phyloP scores from a whole-genome alignment of 1,140 invertebrate genomes.

The Nautilus pompilius region DNA sequence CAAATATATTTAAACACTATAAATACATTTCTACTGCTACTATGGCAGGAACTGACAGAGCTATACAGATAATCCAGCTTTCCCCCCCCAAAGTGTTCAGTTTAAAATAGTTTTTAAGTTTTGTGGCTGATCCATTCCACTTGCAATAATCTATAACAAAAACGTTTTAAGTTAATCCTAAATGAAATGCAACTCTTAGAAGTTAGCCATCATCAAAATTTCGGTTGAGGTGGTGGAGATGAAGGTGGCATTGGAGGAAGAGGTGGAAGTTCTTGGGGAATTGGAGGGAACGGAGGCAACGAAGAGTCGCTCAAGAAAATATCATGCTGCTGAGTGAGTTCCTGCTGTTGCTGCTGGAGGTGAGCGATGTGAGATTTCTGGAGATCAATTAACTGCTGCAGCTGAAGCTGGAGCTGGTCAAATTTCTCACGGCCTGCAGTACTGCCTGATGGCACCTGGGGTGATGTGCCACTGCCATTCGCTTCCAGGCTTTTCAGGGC shows the following conservation, averaged over 20 bases:
- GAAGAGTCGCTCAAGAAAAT: conserved; percentile 4
- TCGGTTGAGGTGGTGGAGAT: conserved; percentile 39
- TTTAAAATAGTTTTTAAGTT: too few relatives aligned
- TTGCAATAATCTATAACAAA: too few relatives aligned
- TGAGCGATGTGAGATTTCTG: conserved; percentile 11
- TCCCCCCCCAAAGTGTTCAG: too few relatives aligned
- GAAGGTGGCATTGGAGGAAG: conserved; percentile 26
- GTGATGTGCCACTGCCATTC: not conserved
- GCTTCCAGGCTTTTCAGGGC: not conserved
- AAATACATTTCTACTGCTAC: too few relatives aligned
- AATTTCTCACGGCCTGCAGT: conserved; percentile 17
- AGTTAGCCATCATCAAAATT: conserved; percentile 8
- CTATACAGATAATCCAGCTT: too few relatives aligned
- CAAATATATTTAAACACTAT: too few relatives aligned
- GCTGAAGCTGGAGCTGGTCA: conserved; percentile 20
- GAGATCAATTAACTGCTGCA: conserved; percentile 17
- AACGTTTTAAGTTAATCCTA: too few relatives aligned
- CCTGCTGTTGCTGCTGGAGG: conserved; percentile 1
- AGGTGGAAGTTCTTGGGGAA: conserved; percentile 33
- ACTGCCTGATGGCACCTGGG: not conserved
- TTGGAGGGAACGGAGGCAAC: conserved; percentile 7
- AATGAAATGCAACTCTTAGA: too few relatives aligned
- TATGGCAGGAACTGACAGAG: too few relatives aligned
- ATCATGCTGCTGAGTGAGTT: conserved; percentile 1
- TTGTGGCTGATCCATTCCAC: too few relatives aligned